Conservation (phyloP, 2,888 invertebrate species). For the Acanthopleura granulata region DNA sequence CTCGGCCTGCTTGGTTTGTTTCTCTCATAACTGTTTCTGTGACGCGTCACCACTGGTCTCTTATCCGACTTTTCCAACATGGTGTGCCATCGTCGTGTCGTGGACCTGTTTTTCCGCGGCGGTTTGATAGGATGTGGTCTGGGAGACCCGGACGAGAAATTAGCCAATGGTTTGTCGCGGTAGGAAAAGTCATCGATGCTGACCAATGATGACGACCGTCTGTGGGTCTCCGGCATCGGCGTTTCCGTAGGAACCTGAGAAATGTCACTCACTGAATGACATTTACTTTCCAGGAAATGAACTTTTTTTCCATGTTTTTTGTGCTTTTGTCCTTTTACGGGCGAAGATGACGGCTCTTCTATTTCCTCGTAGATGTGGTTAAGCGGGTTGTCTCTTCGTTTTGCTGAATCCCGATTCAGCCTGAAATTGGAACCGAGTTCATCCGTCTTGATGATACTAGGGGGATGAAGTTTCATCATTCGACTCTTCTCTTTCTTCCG, state of each 20-base stretch:
- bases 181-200: neutral
- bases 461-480: neutral
- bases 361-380: slow-evolving; percentile 15
- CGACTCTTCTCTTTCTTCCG: slow-evolving; percentile 1
- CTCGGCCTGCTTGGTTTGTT: neutral
- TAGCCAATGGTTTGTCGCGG: neutral
- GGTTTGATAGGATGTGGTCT: neutral
- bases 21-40: neutral
- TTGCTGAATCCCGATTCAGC: neutral
- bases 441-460: neutral
- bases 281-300: slow-evolving; percentile 9
- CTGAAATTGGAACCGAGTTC: neutral
- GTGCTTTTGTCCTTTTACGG: neutral
- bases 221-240: neutral
- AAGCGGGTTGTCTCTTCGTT: neutral
- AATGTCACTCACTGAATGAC: slow-evolving; percentile 9
- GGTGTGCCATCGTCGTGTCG: slow-evolving; percentile 11
- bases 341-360: neutral
- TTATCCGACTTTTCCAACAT: slow-evolving; percentile 9
- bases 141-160: neutral
- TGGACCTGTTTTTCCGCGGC: neutral
- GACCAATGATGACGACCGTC: neutral
- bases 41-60: neutral
- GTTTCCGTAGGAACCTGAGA: neutral
- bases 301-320: neutral